Conservation (phyloP, 2,113 vertebrate genomes). For the Rhinoderma darwinii region DNA sequence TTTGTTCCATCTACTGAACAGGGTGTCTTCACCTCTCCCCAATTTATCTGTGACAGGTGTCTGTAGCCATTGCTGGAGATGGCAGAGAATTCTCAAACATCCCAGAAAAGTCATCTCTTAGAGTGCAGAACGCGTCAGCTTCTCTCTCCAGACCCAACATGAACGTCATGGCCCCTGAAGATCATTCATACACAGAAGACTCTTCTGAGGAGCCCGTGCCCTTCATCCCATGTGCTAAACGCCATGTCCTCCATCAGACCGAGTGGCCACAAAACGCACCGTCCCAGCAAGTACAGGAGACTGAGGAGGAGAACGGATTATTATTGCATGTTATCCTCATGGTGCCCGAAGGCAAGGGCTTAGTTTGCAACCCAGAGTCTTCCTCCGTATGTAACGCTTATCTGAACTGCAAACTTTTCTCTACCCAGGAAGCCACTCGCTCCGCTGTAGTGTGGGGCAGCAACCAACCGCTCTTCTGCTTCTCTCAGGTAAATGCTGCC, state of each 20-base stretch:
- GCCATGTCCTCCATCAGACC: neutral
- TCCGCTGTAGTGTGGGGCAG: conserved; percentile 85
- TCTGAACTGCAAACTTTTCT: conserved; percentile 90
- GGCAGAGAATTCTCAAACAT: conserved; percentile 68
- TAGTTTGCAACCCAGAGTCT: conserved; percentile 63
- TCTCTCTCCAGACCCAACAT: conserved; percentile 59
- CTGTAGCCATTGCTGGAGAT: conserved; percentile 77
- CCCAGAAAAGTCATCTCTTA: neutral
- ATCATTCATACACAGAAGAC: neutral
- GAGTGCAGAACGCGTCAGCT: conserved; percentile 7
- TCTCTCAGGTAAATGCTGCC: conserved; percentile 81
- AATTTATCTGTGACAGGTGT: conserved; percentile 73
- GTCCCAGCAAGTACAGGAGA: neutral
- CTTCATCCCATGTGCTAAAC: neutral
- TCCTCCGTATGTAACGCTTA: conserved; percentile 80
- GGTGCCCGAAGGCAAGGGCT: conserved; percentile 89
- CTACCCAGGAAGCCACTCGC: conserved; percentile 79
- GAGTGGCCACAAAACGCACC: neutral
- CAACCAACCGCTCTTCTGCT: conserved; percentile 81
- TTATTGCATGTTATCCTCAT: conserved; percentile 87
- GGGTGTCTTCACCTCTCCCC: neutral
- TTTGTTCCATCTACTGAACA: neutral
- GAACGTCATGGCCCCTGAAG: conserved; percentile 50
- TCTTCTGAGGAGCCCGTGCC: neutral
- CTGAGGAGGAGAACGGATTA: conserved; percentile 69